phyloP scores from a whole-genome alignment of 2,797 vertebrate genomes.

The Sebastolobus altivelis region DNA sequence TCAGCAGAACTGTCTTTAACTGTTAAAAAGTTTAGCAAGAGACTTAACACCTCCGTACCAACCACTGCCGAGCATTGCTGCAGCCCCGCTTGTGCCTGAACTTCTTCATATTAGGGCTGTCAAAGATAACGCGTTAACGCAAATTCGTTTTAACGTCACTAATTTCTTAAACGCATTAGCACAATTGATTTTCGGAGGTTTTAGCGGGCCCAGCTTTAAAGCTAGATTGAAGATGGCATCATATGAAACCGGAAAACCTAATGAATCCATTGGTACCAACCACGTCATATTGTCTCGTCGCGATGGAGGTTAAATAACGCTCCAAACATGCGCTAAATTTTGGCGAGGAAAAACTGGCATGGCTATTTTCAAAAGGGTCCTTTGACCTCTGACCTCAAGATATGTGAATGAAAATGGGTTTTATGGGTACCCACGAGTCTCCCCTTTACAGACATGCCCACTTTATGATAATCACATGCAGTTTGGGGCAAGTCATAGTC shows the following conservation, averaged over 20 bases:
- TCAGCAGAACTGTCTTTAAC: slow-evolving; percentile 14
- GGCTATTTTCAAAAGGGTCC: background rate
- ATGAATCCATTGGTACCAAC: too few species aligned
- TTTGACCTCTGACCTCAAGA: background rate
- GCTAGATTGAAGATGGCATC: background rate
- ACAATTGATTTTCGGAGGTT: background rate
- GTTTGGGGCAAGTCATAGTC: too few species aligned
- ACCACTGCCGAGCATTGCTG: slow-evolving; percentile 34
- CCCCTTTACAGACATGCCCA: too few species aligned
- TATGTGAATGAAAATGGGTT: too few species aligned
- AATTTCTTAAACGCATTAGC: background rate
- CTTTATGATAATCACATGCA: too few species aligned
- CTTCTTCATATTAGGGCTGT: background rate
- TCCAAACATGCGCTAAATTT: background rate
- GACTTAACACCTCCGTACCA: slow-evolving; percentile 29
- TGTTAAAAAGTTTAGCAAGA: slow-evolving; percentile 32
- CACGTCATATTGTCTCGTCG: too few species aligned
- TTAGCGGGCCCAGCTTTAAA: fast-evolving
- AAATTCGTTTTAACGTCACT: background rate
- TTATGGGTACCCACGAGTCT: too few species aligned
- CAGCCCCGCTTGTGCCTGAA: background rate
- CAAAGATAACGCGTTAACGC: background rate
- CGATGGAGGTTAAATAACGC: too few species aligned
- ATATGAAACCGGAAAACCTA: too few species aligned
- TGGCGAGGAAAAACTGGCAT: background rate